Conservation (phyloP, 1,140 invertebrate genomes). For the Drosophila suzukii region DNA sequence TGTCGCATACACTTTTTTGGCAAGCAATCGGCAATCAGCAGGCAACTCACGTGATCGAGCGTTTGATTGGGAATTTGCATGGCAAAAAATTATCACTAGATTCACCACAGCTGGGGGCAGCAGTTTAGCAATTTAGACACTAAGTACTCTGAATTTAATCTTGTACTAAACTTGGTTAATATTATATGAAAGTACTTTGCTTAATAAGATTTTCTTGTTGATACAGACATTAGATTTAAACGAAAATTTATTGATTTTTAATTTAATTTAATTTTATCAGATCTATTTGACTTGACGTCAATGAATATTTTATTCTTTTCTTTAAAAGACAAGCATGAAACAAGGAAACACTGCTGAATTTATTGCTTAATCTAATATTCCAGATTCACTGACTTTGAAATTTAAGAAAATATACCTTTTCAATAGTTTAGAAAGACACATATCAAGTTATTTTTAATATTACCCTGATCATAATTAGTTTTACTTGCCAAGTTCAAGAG, state of each 20-base stretch:
- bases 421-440: too few relatives aligned
- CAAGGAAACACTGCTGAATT: too few relatives aligned
- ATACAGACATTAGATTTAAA: neutral
- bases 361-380: too few relatives aligned
- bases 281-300: neutral
- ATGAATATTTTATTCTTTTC: neutral
- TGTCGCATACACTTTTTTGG: conserved; percentile 44
- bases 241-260: neutral
- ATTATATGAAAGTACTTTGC: too few relatives aligned
- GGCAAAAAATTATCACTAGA: conserved; percentile 9
- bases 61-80: conserved; percentile 50
- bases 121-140: neutral
- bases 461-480: neutral
- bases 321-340: too few relatives aligned
- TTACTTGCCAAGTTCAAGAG: conserved; percentile 66
- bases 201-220: too few relatives aligned
- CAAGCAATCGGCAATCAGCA: conserved; percentile 34
- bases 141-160: too few relatives aligned
- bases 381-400: too few relatives aligned
- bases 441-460: too few relatives aligned
- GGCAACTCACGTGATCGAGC: conserved; percentile 59
- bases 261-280: neutral
- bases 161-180: too few relatives aligned
- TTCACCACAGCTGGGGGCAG: neutral
- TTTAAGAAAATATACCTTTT: too few relatives aligned